Conservation (phyloP, 2,113 vertebrate species). For the Bos javanicus region DNA sequence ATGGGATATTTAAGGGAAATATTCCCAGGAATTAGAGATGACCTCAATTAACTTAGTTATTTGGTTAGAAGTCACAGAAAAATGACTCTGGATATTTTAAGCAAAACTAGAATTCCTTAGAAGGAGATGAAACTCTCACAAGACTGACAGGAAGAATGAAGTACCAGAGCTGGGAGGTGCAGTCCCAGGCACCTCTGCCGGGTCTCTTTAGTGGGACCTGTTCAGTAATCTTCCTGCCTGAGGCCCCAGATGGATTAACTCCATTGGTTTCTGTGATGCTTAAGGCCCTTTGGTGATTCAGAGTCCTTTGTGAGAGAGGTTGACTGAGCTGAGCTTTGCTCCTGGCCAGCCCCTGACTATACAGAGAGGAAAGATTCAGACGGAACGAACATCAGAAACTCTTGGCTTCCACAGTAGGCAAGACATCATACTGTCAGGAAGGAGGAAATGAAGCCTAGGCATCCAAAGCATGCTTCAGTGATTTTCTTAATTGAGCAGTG, state of each 20-base stretch:
- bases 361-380: neutral
- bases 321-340: neutral
- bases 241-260: neutral
- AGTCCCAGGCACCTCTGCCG: neutral
- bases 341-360: neutral
- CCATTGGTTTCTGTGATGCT: neutral
- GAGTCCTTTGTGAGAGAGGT: neutral
- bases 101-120: neutral
- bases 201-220: neutral
- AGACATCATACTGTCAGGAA: neutral
- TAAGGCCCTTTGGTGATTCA: neutral
- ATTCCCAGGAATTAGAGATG: neutral
- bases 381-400: neutral
- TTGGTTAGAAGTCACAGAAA: neutral
- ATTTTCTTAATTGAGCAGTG: conserved; percentile 23
- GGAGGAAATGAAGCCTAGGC: neutral
- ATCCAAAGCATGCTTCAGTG: neutral
- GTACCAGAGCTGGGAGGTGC: neutral
- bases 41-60: neutral
- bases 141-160: neutral
- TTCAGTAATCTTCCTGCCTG: neutral
- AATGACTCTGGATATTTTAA: neutral
- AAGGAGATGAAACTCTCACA: neutral
- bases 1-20: neutral
- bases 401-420: neutral